A percentile compares a stretch with the other conserved stretches of the same genome.
These are phyloP conservation scores for Paradoxurus hermaphroditus DNA, from an alignment of 2,113 vertebrate genomes.

Conservation along the genomic window DNA sequence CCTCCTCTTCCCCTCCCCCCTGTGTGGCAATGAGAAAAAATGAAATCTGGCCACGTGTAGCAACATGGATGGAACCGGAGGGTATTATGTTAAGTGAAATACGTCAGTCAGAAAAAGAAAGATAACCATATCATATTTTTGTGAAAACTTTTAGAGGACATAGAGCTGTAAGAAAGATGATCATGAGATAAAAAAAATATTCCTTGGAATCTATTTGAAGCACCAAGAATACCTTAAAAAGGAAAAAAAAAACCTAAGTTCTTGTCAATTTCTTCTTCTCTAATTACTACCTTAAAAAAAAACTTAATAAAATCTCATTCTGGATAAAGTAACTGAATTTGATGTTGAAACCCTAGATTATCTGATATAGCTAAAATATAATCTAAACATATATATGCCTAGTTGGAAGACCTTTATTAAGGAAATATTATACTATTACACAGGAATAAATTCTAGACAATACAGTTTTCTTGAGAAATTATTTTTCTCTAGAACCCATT, in stretches of 20 bases:
- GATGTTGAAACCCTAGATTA: neutral
- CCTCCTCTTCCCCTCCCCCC: too few species aligned
- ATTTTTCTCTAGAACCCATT: neutral
- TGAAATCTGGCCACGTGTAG: too few species aligned
- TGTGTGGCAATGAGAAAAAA: too few species aligned
- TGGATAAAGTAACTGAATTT: neutral
- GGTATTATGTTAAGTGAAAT: too few species aligned
- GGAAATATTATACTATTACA: neutral
- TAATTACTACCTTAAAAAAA: neutral
- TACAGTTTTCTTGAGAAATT: neutral
- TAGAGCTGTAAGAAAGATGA: neutral
- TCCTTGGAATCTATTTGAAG: neutral
- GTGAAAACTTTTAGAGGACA: neutral
- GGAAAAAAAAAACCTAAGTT: neutral
- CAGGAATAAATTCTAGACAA: neutral
- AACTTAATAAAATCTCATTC: neutral
- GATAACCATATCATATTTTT: neutral
- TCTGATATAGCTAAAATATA: neutral
- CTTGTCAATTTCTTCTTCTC: neutral
- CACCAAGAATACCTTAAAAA: neutral
- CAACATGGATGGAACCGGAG: too few species aligned
- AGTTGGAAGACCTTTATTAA: neutral
- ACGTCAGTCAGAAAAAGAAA: too few species aligned
- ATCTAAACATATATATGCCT: neutral
- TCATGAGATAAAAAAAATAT: neutral